phyloP scores from a whole-genome alignment of 2,888 invertebrate species.

The Dynastes grantii region DNA sequence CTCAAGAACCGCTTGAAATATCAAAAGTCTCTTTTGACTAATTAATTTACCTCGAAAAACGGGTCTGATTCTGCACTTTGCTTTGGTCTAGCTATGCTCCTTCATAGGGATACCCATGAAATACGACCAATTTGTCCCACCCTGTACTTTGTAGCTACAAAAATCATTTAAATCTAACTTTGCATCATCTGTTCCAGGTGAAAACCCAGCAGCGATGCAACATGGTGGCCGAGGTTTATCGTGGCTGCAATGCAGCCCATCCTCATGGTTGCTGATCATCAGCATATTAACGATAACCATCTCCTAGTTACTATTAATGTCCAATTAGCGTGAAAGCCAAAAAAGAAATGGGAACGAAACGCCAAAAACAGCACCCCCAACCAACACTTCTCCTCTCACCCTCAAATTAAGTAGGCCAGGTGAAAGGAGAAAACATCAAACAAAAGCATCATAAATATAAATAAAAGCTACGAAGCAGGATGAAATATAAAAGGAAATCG shows the following conservation, averaged over 20 bases:
- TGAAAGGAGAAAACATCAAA: too few species aligned
- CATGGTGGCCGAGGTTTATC: slow-evolving; percentile 70
- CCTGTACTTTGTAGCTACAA: too few species aligned
- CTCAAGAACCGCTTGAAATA: too few species aligned
- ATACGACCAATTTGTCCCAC: too few species aligned
- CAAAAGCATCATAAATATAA: too few species aligned
- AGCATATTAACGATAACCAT: slow-evolving; percentile 64
- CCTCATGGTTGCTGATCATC: slow-evolving; percentile 68
- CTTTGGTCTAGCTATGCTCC: too few species aligned
- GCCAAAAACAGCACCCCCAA: not conserved
- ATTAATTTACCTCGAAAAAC: too few species aligned
- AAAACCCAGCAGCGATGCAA: slow-evolving; percentile 74
- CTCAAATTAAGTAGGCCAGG: not conserved
- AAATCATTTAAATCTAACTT: not conserved
- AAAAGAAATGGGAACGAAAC: not conserved
- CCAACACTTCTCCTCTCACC: not conserved
- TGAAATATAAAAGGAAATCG: too few species aligned
- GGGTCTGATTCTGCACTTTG: too few species aligned
- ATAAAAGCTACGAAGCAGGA: too few species aligned
- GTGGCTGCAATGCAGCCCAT: slow-evolving; percentile 70
- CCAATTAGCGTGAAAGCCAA: not conserved
- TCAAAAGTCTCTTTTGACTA: too few species aligned
- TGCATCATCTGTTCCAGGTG: slow-evolving; percentile 67
- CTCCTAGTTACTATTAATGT: slow-evolving; percentile 64
- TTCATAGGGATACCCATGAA: too few species aligned